Evolutionary conservation across 2,888 invertebrate species (phyloP).

Genomic region (Herminia tarsipennalis): DNA sequence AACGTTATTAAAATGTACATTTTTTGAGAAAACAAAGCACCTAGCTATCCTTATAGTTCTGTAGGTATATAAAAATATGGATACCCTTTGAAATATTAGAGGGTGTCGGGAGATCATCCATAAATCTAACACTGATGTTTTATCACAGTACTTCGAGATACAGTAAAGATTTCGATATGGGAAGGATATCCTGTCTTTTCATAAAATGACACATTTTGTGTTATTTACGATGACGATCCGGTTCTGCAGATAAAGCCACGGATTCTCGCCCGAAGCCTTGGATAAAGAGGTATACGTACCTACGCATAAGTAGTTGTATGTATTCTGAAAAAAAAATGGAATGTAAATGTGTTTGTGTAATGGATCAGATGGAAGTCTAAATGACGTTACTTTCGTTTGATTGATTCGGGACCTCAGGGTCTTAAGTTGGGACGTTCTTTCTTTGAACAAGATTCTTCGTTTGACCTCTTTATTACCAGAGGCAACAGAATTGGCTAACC

Average conservation of each 20-base stretch:
- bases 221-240: slow-evolving; percentile 35
- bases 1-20: no score
- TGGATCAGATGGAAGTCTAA: slow-evolving; percentile 5
- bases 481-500: no score
- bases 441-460: not conserved
- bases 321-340: slow-evolving; percentile 3
- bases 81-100: slow-evolving; percentile 20
- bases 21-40: no score
- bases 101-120: slow-evolving; percentile 16
- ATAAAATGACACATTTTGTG: slow-evolving; percentile 16
- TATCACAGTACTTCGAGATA: slow-evolving; percentile 23
- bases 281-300: slow-evolving; percentile 5
- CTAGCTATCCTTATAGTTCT: no score
- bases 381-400: slow-evolving; percentile 9
- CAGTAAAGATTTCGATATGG: slow-evolving; percentile 28
- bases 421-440: no score
- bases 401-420: not conserved
- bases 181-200: slow-evolving; percentile 32
- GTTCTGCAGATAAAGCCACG: slow-evolving; percentile 17
- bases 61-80: slow-evolving; percentile 8
- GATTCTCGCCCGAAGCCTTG: slow-evolving; percentile 3
- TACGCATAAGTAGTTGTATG: slow-evolving; percentile 14
- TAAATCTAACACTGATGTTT: slow-evolving; percentile 30
- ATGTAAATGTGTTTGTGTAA: slow-evolving; percentile 6
- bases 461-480: no score